Evolutionary conservation across 2,113 vertebrate genomes (phyloP).

Genomic region (Daphoenositta chrysoptera): DNA sequence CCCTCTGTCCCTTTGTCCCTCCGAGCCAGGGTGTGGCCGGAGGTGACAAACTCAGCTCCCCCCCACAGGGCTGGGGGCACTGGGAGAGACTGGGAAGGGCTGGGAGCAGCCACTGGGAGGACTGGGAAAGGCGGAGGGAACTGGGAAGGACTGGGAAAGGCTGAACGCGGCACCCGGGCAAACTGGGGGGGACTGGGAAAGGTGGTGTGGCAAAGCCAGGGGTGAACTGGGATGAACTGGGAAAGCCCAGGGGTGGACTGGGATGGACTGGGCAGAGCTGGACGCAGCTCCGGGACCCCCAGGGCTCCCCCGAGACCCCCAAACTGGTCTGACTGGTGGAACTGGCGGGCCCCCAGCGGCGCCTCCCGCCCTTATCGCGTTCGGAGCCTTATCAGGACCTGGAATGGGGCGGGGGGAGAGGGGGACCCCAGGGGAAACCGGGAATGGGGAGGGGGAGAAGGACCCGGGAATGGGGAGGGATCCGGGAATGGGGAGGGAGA

Average conservation of each 20-base stretch:
- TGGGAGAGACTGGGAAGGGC: background rate
- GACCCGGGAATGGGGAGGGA: too few species aligned
- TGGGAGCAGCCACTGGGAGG: background rate
- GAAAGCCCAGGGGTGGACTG: background rate
- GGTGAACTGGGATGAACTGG: background rate
- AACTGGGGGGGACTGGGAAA: background rate
- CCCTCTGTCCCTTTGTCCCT: background rate
- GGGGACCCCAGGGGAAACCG: too few species aligned
- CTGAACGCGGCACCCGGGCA: background rate
- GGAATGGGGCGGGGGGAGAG: background rate
- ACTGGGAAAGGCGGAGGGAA: background rate
- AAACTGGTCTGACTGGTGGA: background rate
- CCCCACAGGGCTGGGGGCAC: too few species aligned
- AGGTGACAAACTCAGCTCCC: background rate
- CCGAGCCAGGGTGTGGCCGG: background rate
- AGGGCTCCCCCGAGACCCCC: background rate
- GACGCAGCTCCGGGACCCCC: background rate
- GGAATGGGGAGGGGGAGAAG: background rate
- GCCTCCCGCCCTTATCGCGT: background rate
- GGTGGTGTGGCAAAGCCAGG: too few species aligned
- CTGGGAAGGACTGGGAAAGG: background rate
- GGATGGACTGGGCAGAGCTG: background rate
- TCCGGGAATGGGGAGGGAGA: too few species aligned
- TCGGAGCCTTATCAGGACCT: background rate
- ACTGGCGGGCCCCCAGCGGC: background rate